phyloP scores from a whole-genome alignment of 2,113 vertebrate genomes.

The Mobula birostris region DNA sequence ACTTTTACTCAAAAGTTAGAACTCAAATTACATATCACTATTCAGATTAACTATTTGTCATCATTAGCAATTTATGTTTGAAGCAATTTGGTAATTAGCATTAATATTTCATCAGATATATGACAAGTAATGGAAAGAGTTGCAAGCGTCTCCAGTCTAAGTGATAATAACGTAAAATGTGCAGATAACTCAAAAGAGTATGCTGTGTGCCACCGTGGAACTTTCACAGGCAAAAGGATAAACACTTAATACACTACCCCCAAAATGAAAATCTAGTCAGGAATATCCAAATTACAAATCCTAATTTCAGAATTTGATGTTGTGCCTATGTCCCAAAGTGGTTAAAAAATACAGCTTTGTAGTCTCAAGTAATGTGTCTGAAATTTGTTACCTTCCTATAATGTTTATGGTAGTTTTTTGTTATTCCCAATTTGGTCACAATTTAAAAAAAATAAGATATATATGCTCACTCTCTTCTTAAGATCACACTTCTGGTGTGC shows the following conservation, averaged over 20 bases:
- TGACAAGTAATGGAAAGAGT: not conserved
- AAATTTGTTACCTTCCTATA: not conserved
- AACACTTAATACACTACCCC: not conserved
- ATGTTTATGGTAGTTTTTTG: not conserved
- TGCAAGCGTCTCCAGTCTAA: not conserved
- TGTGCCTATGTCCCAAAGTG: not conserved
- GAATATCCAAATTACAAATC: not conserved
- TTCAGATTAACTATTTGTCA: not conserved
- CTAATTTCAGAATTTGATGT: not conserved
- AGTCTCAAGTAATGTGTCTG: not conserved
- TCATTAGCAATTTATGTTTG: not conserved
- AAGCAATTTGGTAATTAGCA: not conserved
- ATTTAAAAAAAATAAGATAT: not conserved
- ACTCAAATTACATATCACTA: not conserved
- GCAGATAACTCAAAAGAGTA: not conserved
- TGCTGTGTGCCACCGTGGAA: not conserved
- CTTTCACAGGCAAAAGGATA: not conserved
- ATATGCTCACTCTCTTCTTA: not conserved
- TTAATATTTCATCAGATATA: not conserved
- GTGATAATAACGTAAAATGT: not conserved
- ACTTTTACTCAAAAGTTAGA: not conserved
- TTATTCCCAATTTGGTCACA: not conserved
- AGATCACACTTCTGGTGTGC: not conserved
- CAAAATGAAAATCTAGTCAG: not conserved
- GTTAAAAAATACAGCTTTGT: too few relatives aligned